These are phyloP conservation scores for Parnassius smintheus DNA, from an alignment of 2,888 invertebrate species.

Conservation along the genomic window DNA sequence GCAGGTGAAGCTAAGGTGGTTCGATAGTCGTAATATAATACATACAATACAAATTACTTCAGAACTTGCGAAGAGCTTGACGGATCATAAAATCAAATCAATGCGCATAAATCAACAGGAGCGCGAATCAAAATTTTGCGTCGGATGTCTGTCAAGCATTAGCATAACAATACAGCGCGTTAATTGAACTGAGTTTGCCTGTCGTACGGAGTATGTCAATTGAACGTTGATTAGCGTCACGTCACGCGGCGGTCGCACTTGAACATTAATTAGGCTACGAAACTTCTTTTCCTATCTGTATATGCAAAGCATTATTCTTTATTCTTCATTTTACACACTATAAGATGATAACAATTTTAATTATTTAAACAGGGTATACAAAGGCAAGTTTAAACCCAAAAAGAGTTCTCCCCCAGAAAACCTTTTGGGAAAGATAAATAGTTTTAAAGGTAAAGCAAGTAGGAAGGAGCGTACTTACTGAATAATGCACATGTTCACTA, in stretches of 20 bases:
- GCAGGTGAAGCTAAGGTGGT: too few species aligned
- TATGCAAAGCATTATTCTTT: too few species aligned
- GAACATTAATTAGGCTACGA: neutral
- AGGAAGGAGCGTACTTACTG: too few species aligned
- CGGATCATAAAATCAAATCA: neutral
- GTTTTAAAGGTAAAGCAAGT: too few species aligned
- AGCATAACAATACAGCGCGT: neutral
- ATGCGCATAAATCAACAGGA: neutral
- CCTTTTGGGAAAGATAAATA: too few species aligned
- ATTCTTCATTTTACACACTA: too few species aligned
- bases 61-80: neutral
- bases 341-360: too few species aligned
- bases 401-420: too few species aligned
- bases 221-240: neutral
- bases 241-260: neutral
- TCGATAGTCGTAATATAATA: neutral
- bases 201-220: neutral
- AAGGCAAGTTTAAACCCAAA: too few species aligned
- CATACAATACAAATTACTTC: neutral
- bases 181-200: neutral
- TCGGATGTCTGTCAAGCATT: neutral
- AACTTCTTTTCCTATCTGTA: neutral
- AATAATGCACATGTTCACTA: too few species aligned
- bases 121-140: slow-evolving; percentile 1
- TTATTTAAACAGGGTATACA: too few species aligned